Base-by-base conservation (phyloP, 2,888 invertebrate species). In the Pasiphila rectangulata region DNA sequence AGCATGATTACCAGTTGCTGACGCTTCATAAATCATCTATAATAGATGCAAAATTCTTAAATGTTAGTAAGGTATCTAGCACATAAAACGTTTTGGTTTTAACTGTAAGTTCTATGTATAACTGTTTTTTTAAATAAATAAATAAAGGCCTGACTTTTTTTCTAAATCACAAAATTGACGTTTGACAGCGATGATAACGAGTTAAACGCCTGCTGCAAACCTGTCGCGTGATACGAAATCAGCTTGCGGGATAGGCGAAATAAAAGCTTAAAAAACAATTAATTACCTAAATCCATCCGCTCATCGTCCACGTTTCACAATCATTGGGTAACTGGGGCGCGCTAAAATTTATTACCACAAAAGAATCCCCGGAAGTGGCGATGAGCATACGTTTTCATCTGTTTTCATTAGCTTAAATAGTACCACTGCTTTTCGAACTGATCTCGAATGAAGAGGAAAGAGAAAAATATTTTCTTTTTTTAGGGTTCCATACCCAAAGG, bases 371-470 rank as follows among this genome's bases (percentile, higher is more conserved):
- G 61, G 59, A 63, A 63, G 68, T 59, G 51, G 58, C 59, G 58
- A 60, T 63, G 64, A 62, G 54, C 63, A 56, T 56, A 61, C 61
- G 63, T 68, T 62, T 64, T 71, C 69, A 75, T 75, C 63, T 67
- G 70, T 75, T 73, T 73, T 70, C 72, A 75, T 75, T 75, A 73
- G 60, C 57, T 30, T 7, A 2, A 30, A 15, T 6, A 20, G 30
- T 46, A 56, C 49, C 43, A 51, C 16, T 55, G 46, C 30, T 20
- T 23, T 41, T 45, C 51, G 45, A 48, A 35, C 6, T 24, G 3
- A 27, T 23, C 24, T 24, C 17, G 12, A n/a, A 43, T 17, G 13
- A 13, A 7, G 1, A 6, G 1, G 6, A 27, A 1, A 7, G 27
- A 13, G 13, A n/a, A n/a, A n/a, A n/a, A n/a, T n/a, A n/a, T n/a